Conservation (phyloP, 2,797 vertebrate species). For the Hemibagrus guttatus region DNA sequence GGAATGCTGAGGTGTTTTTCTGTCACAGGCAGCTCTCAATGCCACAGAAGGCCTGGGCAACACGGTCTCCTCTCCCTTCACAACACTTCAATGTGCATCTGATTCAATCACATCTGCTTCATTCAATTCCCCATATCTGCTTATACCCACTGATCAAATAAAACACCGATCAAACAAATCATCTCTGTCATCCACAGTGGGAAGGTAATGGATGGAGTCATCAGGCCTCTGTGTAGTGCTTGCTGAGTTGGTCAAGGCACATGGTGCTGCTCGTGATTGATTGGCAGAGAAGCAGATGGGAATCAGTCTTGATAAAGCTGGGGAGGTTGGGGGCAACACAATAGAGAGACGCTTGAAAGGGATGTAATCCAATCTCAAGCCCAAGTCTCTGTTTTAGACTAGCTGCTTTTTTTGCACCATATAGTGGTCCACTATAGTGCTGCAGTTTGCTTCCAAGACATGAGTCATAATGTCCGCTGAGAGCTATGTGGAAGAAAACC, state of each 20-base stretch:
- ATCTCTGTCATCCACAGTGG: conserved; percentile 45
- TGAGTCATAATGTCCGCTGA: neutral
- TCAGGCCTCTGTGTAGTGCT: conserved; percentile 25
- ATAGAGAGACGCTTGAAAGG: conserved; percentile 29
- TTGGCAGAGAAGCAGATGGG: conserved; percentile 32
- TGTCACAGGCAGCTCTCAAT: conserved; percentile 46
- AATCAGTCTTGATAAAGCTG: conserved; percentile 55
- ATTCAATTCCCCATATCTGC: conserved; percentile 55
- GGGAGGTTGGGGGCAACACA: conserved; percentile 25
- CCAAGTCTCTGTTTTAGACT: conserved; percentile 13
- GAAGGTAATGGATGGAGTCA: conserved; percentile 53
- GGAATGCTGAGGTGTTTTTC: conserved; percentile 47
- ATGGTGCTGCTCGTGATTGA: conserved; percentile 34
- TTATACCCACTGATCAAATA: conserved; percentile 54
- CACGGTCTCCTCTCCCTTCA: conserved; percentile 26
- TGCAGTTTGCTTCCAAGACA: neutral
- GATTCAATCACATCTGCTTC: conserved; percentile 57
- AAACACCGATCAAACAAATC: conserved; percentile 51
- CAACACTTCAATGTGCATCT: conserved; percentile 33
- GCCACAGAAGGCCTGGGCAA: conserved; percentile 22
- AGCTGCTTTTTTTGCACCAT: neutral
- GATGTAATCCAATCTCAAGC: conserved; percentile 48
- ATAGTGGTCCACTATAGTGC: neutral
- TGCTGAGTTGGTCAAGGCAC: conserved; percentile 20
- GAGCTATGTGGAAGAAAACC: conserved; percentile 8